Conservation (phyloP, 1,140 invertebrate species). For the Octopus sinensis region DNA sequence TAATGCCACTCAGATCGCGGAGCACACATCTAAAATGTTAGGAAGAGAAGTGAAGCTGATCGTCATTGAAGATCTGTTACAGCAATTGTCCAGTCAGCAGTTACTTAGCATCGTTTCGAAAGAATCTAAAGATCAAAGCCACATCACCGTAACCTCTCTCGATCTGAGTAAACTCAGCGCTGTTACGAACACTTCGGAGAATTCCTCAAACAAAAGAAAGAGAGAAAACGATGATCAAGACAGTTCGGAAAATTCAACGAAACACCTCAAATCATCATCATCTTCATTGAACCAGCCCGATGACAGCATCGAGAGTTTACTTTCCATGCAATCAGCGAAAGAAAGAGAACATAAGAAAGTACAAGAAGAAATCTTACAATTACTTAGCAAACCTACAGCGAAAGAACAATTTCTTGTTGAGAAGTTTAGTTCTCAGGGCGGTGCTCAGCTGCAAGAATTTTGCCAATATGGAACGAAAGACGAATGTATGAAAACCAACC, state of each 20-base stretch:
- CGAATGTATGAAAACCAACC: slow-evolving; percentile 71
- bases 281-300: slow-evolving; percentile 23
- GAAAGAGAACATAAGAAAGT: slow-evolving; percentile 94
- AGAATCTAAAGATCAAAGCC: slow-evolving; percentile 25
- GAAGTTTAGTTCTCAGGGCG: slow-evolving; percentile 91
- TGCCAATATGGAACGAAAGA: slow-evolving; percentile 90
- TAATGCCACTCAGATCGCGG: slow-evolving; percentile 68
- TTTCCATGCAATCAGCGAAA: slow-evolving; percentile 88
- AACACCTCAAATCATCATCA: not conserved
- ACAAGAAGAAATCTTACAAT: slow-evolving; percentile 90
- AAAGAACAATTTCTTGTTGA: slow-evolving; percentile 91
- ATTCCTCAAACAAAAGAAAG: not conserved
- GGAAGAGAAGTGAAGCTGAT: slow-evolving; percentile 64
- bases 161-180: slow-evolving; percentile 28
- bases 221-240: not conserved
- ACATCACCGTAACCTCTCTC: slow-evolving; percentile 26
- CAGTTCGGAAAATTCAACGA: not conserved
- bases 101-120: slow-evolving; percentile 54
- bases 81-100: slow-evolving; percentile 84
- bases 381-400: slow-evolving; percentile 90
- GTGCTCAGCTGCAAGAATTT: slow-evolving; percentile 86
- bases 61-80: slow-evolving; percentile 73
- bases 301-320: slow-evolving; percentile 61
- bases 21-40: slow-evolving; percentile 65
- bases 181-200: not conserved